These are phyloP conservation scores for Dioctria linearis DNA, from an alignment of 2,888 invertebrate genomes.

Conservation along the genomic window DNA sequence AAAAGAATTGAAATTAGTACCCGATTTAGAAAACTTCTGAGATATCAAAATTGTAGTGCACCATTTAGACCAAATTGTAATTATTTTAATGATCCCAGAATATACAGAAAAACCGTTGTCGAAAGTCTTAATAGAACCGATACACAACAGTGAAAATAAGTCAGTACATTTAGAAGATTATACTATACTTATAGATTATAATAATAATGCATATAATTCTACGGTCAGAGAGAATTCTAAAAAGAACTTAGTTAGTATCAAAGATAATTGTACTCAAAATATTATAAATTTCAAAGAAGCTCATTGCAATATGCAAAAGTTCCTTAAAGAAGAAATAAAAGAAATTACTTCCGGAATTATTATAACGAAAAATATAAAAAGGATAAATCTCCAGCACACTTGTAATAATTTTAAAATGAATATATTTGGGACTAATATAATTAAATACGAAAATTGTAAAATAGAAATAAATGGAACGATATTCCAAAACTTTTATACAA, in stretches of 20 bases:
- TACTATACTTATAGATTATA: background rate
- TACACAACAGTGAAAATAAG: background rate
- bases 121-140: background rate
- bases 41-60: constrained; percentile 26
- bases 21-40: background rate
- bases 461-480: constrained; percentile 34
- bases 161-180: background rate
- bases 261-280: constrained; percentile 44
- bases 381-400: constrained; percentile 35
- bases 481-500: constrained; percentile 49
- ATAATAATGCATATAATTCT: background rate
- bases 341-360: constrained; percentile 42
- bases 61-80: constrained; percentile 25
- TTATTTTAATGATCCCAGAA: constrained; percentile 43
- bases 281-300: constrained; percentile 34
- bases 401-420: constrained; percentile 45
- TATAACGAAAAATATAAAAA: constrained; percentile 44
- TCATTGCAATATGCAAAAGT: constrained; percentile 38
- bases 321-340: constrained; percentile 36
- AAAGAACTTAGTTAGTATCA: constrained; percentile 38
- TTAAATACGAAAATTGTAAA: constrained; percentile 52
- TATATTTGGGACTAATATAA: constrained; percentile 38
- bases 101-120: constrained; percentile 1
- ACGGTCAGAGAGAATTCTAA: background rate
- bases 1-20: constrained; percentile 22